Evolutionary conservation across 2,113 vertebrate genomes (phyloP), one percentile per base, ranked within the genome.

Genomic region (Dermatemys mawii): DNA sequence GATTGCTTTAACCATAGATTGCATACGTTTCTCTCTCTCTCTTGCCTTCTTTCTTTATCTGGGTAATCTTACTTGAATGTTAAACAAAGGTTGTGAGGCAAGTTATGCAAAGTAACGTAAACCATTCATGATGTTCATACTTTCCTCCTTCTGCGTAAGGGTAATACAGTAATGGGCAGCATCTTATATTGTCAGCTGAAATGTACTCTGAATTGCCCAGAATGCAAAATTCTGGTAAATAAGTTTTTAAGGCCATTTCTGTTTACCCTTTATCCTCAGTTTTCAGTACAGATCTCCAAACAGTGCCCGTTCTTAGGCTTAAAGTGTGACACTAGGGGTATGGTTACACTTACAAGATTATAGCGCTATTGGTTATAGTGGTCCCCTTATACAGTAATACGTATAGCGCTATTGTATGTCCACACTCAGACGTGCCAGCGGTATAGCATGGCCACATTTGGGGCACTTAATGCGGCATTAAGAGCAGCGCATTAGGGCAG

Each of bases 81-180:
- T 97, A 97, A 98, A 96, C 92, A 97, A 98, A 97, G 88, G 35
- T 91, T 97, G 79, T 96, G 87, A 76, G 96, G 82, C 82, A 87
- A 94, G 93, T 93, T 94, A 91, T 86, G 60, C 26, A 86, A 96
- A 97, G 78, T 91, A 92, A 84, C 88, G n/a, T 81, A 92, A 93
- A 94, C 48, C 83, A 53, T 92, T 96, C 81, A 32, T 16, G 80
- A 49, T 82, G 83, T 53, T 83, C 78, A n/a, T 46, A 16, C 92
- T 86, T 92, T 63, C 35, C 57, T 80, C 32, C 67, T 93, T 21
- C 11, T 76, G 22, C 44, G 10, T 48, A 17, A 79, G 14, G 38
- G 12, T 53, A 51, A 83, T n/a, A 51, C 60, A 44, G 55, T 46
- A 21, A 79, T 12, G 53, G 16, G 57, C 96, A 85, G 46, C 21